Base-by-base conservation (phyloP, 2,888 invertebrate species). In the Scrobipalpa costella region DNA sequence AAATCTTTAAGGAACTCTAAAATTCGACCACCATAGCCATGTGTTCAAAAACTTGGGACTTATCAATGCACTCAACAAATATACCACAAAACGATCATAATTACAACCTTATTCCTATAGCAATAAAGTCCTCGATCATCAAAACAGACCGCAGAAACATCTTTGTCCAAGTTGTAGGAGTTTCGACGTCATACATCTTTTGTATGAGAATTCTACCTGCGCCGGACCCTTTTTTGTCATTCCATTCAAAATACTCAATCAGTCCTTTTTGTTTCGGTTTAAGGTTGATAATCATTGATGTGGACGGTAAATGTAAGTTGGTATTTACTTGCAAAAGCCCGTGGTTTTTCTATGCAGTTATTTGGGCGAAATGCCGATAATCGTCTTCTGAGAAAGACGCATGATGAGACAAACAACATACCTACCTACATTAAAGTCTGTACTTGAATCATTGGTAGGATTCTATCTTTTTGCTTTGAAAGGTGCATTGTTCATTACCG, bases 1-100 rank as follows among this genome's bases (percentile, higher is more conserved):
- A 9, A 52, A 1, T 52, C 21, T 21, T 13, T 9, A 55, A n/a
- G 34, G 55, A 74, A 80, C 81, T 80, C 84, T 85, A 87, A 88
- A 90, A 81, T 83, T 87, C 86, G 88, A 88, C 86, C 89, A 82
- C 85, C 79, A 88, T 86, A 88, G 83, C 85, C 79, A 85, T 82
- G 83, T 77, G 79, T 80, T 79, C 79, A 78, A 81, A 82, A 55
- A 81, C 58, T 58, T 38, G 40, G 34, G 55, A 34, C 55, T 55
- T 55, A 55, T 34, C 33, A 55, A 55, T 55, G 55, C 55, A 55
- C 34, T 34, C 19, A 17, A 40, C 38, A 38, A 15, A 40, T 11
- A 13, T 17, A 34, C 57, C 36, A 36, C 66, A 61, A 34, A 47
- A 63, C 7, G 81, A 74, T 70, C 71, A 38, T 36, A 40, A 52